Evolutionary conservation across 1,140 invertebrate genomes (phyloP), one percentile per base, ranked within the genome.

Genomic region (Colletes latitarsis): DNA sequence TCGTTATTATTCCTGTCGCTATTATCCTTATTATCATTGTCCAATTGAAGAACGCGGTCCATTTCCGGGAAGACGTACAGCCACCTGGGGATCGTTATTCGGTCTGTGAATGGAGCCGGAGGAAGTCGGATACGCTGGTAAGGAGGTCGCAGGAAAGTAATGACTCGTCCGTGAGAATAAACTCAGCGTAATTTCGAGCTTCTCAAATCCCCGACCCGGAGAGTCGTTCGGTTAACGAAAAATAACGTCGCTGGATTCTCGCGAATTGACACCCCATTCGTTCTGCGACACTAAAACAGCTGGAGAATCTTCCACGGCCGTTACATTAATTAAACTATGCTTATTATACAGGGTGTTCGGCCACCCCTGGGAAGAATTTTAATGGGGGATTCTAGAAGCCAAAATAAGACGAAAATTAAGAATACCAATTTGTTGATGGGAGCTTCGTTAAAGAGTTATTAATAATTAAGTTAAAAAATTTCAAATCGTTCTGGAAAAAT

Each of bases 1-100:
- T 53, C 43, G 62, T 75, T 77, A 81, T 84, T 77, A 82, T 82
- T 85, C 84, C 77, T 67, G 78, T 74, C 84, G 73, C 74, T 85
- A 82, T 82, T 85, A 83, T 81, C 64, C 84, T 82, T 77, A 82
- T 85, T 85, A 85, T 82, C 78, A 55, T 85, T 62, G 82, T 82
- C 69, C 84, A 85, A 85, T 85, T 85, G 84, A 79, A 74, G 73
- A 67, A 85, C 73, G 71, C 69, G 69, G 82, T 19, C 58, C 78
- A 66, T 82, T 85, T 82, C 82, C 71, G 73, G 78, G 46, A 62
- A 82, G 83, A 85, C 80, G 17, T 77, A 85, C 57, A 66, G 78
- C 68, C 73, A 77, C 78, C 55, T 6, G 58, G 69, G 82, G 78
- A 77, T 85, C 84, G 82, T 85, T 85, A 82, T 39, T 62, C 73